Conservation (phyloP, 2,888 invertebrate species). For the Spicauda simplicius region DNA sequence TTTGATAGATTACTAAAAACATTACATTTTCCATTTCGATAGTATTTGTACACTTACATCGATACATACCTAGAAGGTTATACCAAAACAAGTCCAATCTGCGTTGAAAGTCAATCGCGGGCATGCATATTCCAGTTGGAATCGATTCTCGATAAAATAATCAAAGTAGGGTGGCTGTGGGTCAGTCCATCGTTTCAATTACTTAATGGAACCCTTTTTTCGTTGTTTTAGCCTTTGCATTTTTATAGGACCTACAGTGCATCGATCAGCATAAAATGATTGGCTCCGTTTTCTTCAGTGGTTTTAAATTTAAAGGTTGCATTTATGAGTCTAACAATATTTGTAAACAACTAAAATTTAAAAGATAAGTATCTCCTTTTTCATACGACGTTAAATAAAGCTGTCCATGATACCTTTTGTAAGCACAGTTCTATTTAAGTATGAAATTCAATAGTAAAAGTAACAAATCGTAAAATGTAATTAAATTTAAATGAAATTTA, state of each 20-base stretch:
- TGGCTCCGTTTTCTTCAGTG: slow-evolving; percentile 10
- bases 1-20: too few relatives aligned
- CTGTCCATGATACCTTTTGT: too few relatives aligned
- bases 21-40: neutral
- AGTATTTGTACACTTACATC: too few relatives aligned
- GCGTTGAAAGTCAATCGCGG: slow-evolving; percentile 24
- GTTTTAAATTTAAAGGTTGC: slow-evolving; percentile 4
- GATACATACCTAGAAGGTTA: neutral
- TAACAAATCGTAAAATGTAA: too few relatives aligned
- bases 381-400: too few relatives aligned
- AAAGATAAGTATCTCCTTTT: too few relatives aligned
- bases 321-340: neutral
- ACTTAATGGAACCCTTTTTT: slow-evolving; percentile 37
- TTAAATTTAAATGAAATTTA: too few relatives aligned
- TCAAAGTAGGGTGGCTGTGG: slow-evolving; percentile 32
- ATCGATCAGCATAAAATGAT: slow-evolving; percentile 34
- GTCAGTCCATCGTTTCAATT: slow-evolving; percentile 37
- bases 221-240: slow-evolving; percentile 36
- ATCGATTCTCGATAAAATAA: slow-evolving; percentile 37
- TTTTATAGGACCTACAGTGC: slow-evolving; percentile 30
- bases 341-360: neutral
- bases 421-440: too few relatives aligned
- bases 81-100: slow-evolving; percentile 14
- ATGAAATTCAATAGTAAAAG: too few relatives aligned
- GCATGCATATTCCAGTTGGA: slow-evolving; percentile 30